Conservation (phyloP, 2,113 vertebrate genomes). For the Eudyptes chrysolophus region DNA sequence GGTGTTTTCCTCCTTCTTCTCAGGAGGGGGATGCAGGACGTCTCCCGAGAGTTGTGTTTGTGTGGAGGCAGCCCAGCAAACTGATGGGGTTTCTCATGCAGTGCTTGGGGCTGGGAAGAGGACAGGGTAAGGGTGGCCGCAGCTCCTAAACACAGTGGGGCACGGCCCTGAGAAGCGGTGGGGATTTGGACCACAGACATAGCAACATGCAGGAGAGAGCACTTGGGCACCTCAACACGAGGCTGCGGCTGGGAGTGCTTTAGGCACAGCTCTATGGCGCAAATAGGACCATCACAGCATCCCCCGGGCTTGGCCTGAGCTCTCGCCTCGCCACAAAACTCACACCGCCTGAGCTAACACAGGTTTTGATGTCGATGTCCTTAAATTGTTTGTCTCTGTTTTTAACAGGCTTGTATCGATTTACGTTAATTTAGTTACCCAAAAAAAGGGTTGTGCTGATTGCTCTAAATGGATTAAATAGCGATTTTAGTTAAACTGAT, state of each 20-base stretch:
- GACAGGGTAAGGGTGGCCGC: not conserved
- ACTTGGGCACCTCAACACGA: not conserved
- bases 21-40: not conserved
- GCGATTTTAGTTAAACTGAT: conserved; percentile 49
- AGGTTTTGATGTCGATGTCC: not conserved
- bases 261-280: rapidly evolving
- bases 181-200: rapidly evolving
- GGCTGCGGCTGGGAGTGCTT: not conserved
- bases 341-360: not conserved
- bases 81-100: not conserved
- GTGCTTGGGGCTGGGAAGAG: not conserved
- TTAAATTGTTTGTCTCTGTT: conserved; percentile 37
- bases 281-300: not conserved
- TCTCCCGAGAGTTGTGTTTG: not conserved
- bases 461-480: conserved; percentile 61
- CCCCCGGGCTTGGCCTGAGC: not conserved
- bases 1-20: not conserved
- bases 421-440: conserved; percentile 55
- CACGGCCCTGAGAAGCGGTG: rapidly evolving
- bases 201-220: not conserved
- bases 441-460: conserved; percentile 46
- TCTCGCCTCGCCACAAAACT: not conserved
- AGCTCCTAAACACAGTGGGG: not conserved
- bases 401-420: conserved; percentile 37
- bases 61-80: not conserved